Percentiles rank a stretch among this genome's conserved stretches.
phyloP scores from a whole-genome alignment of 2,888 invertebrate species.

The Hyposoter dolosus region DNA sequence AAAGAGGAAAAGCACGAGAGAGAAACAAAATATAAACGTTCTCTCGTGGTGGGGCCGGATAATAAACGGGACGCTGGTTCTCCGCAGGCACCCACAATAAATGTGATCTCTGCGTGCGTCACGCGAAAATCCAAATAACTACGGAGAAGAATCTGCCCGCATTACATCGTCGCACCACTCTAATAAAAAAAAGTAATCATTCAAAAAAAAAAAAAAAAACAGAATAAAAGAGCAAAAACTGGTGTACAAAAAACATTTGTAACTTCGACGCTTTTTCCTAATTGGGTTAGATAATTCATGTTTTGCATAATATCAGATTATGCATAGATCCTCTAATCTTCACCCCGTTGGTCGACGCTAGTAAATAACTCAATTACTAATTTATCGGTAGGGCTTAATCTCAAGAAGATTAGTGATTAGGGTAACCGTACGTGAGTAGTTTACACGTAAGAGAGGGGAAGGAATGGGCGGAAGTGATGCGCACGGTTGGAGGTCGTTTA shows the following conservation, averaged over 20 bases:
- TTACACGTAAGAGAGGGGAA: slow-evolving; percentile 6
- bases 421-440: slow-evolving; percentile 10
- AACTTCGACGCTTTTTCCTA: too few relatives aligned
- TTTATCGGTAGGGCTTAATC: slow-evolving; percentile 1
- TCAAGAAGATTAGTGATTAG: slow-evolving; percentile 13
- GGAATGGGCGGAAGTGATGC: slow-evolving; percentile 17
- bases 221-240: neutral
- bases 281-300: neutral
- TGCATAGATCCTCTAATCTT: neutral
- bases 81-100: slow-evolving; percentile 56
- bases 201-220: neutral
- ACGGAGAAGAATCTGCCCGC: slow-evolving; percentile 32
- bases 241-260: too few relatives aligned
- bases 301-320: neutral
- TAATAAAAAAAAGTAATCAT: neutral
- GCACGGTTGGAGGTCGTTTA: slow-evolving; percentile 25
- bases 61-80: slow-evolving; percentile 53
- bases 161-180: slow-evolving; percentile 5
- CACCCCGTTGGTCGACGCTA: neutral
- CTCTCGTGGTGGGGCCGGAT: slow-evolving; percentile 42
- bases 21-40: slow-evolving; percentile 6
- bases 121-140: slow-evolving; percentile 59
- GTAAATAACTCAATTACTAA: slow-evolving; percentile 5
- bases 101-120: slow-evolving; percentile 64
- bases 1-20: slow-evolving; percentile 3